A percentile compares a stretch with the other conserved stretches of the same genome.
Evolutionary conservation across 2,113 vertebrate genomes (phyloP).

Genomic region (Capreolus pygargus): DNA sequence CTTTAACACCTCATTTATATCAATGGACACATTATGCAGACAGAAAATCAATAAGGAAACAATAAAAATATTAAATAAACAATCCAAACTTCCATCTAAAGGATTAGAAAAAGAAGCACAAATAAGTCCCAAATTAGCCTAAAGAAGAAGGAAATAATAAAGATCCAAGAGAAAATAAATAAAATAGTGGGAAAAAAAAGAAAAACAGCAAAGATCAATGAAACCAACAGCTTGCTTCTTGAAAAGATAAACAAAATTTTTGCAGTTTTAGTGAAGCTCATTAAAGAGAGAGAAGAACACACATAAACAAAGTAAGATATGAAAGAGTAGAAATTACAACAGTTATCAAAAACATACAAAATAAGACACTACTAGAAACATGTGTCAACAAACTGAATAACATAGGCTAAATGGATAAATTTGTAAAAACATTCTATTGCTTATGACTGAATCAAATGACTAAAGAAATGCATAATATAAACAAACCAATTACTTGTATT

Average conservation of each 20-base stretch:
- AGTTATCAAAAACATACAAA: neutral
- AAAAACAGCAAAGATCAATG: neutral
- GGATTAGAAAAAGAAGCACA: neutral
- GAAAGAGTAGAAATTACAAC: neutral
- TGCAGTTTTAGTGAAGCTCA: neutral
- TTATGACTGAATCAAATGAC: neutral
- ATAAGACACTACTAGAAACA: neutral
- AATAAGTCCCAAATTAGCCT: neutral
- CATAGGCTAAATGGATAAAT: neutral
- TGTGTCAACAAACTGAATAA: neutral
- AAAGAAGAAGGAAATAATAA: neutral
- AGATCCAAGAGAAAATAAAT: neutral
- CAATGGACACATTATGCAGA: neutral
- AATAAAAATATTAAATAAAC: neutral
- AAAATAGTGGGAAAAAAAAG: neutral
- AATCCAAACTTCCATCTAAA: neutral
- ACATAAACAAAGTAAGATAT: neutral
- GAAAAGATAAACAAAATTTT: neutral
- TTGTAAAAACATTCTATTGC: neutral
- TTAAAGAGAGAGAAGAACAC: neutral
- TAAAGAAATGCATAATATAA: neutral
- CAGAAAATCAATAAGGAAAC: neutral
- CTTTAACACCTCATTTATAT: neutral
- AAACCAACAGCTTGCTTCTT: neutral
- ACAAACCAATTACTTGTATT: neutral